phyloP scores from a whole-genome alignment of 2,113 vertebrate species.

The Haliaeetus leucogaster region DNA sequence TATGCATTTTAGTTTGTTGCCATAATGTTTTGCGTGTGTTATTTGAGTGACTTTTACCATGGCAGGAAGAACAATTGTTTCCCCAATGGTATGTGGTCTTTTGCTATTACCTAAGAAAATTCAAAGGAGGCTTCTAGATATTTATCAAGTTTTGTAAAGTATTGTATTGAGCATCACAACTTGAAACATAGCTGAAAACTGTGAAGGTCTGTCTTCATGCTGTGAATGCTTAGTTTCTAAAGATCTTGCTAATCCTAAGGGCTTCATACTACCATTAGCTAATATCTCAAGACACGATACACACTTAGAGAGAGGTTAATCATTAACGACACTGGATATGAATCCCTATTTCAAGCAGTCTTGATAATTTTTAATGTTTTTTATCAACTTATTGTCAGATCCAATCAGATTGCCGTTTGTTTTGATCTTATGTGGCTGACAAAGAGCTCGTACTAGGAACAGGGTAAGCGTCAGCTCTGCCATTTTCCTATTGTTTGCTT shows the following conservation, averaged over 20 bases:
- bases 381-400: not conserved
- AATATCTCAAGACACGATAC: not conserved
- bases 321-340: not conserved
- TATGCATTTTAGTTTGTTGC: not conserved
- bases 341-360: not conserved
- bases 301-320: not conserved
- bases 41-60: not conserved
- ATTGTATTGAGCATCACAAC: too few species aligned
- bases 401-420: not conserved
- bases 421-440: not conserved
- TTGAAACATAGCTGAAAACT: not conserved
- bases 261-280: not conserved
- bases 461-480: not conserved
- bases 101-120: not conserved
- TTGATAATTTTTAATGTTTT: not conserved
- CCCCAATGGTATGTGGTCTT: not conserved
- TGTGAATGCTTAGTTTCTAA: not conserved
- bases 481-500: not conserved
- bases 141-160: not conserved
- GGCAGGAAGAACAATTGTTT: not conserved
- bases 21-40: not conserved
- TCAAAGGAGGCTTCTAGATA: not conserved
- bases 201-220: not conserved
- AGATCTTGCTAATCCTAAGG: not conserved
- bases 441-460: not conserved